These are phyloP conservation scores for Thereuonema tuberculata DNA, from an alignment of 1,140 invertebrate genomes.

Conservation along the genomic window DNA sequence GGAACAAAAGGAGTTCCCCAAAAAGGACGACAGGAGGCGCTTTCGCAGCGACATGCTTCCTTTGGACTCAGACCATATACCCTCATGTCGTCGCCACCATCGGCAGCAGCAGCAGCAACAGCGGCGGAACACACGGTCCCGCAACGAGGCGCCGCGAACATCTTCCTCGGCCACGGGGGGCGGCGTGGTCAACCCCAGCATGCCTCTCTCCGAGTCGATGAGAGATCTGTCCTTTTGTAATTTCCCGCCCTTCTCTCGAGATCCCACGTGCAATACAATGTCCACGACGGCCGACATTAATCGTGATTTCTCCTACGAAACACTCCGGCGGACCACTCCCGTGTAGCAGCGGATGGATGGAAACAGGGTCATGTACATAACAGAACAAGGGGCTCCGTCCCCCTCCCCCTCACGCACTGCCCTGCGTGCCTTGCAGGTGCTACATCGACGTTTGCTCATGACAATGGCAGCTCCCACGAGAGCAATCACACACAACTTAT, in stretches of 20 bases:
- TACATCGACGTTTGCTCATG: too few relatives aligned
- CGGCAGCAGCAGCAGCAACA: slow-evolving; percentile 4
- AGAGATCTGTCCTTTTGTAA: slow-evolving; percentile 22
- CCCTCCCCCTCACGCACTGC: too few relatives aligned
- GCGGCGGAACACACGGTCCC: slow-evolving; percentile 1
- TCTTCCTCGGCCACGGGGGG: not conserved
- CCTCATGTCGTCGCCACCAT: slow-evolving; percentile 12
- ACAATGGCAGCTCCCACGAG: too few relatives aligned
- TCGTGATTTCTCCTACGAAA: slow-evolving; percentile 34
- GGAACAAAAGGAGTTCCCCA: not conserved
- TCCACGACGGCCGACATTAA: slow-evolving; percentile 41
- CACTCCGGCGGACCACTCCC: slow-evolving; percentile 37
- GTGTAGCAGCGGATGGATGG: slow-evolving; percentile 31
- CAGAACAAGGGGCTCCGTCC: too few relatives aligned
- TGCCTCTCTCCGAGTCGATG: slow-evolving; percentile 23
- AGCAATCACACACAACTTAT: too few relatives aligned
- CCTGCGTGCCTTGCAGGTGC: too few relatives aligned
- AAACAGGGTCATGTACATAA: too few relatives aligned
- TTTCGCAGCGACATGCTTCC: not conserved
- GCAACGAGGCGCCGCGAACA: slow-evolving; percentile 17
- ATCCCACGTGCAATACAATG: slow-evolving; percentile 39
- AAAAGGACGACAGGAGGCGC: not conserved
- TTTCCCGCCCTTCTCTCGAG: slow-evolving; percentile 30
- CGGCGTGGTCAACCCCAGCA: not conserved
- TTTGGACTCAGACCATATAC: not conserved